Conservation (phyloP, 2,113 vertebrate species). For the Nesogale talazaci region DNA sequence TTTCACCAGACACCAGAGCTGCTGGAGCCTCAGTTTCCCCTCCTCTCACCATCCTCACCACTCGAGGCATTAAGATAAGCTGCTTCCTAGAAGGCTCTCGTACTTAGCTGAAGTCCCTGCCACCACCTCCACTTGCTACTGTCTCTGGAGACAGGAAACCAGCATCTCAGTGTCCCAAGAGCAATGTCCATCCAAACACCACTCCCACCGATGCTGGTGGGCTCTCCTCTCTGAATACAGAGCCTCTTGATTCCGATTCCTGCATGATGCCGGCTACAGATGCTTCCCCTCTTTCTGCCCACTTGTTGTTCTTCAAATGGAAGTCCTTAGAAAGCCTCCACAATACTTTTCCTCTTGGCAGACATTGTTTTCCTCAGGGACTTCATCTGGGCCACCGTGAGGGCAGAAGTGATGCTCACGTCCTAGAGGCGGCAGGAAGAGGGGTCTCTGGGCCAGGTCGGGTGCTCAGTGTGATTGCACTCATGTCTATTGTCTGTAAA, state of each 20-base stretch:
- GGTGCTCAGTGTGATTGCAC: not conserved
- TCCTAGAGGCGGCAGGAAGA: not conserved
- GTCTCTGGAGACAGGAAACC: not conserved
- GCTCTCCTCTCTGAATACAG: fast-evolving
- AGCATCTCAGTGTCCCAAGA: not conserved
- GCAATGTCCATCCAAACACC: not conserved
- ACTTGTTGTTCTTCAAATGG: not conserved
- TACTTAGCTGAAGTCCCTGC: conserved; percentile 39
- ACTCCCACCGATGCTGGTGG: fast-evolving
- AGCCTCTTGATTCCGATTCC: not conserved
- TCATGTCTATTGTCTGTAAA: not conserved
- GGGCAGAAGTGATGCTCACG: not conserved
- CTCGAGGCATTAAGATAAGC: not conserved
- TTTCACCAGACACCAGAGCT: not conserved
- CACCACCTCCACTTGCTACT: conserved; percentile 58
- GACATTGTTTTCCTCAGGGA: not conserved
- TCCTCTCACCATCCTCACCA: not conserved
- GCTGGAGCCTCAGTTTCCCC: not conserved
- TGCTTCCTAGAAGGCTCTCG: not conserved
- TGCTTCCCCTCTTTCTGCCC: not conserved
- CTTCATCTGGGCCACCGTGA: not conserved
- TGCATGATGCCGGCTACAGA: not conserved
- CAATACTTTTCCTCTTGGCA: not conserved
- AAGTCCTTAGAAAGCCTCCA: not conserved
- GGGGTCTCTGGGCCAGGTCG: fast-evolving